A percentile compares a stretch with the other conserved stretches of the same genome.
Conservation (phyloP, 35 echinoderm and acorn worm species). For the Holothuria glaberrima region DNA sequence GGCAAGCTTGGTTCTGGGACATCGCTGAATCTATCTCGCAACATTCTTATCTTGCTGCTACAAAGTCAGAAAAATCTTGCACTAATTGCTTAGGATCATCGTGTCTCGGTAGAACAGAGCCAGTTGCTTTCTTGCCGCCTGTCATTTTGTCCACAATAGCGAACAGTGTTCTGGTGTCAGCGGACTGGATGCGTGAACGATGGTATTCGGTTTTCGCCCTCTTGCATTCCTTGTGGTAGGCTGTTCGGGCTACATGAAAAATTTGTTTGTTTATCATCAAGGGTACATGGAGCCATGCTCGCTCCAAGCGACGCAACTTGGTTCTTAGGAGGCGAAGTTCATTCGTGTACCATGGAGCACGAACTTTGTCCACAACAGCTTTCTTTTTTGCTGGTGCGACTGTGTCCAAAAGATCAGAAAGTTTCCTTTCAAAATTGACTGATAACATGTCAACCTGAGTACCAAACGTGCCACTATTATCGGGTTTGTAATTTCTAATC, state of each 20-base stretch:
- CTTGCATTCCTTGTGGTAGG: background rate
- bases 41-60: conserved; percentile 44
- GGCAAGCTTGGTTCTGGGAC: background rate
- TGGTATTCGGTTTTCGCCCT: conserved; percentile 47
- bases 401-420: background rate
- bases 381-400: conserved; percentile 18
- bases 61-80: too few relatives aligned
- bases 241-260: conserved; percentile 10
- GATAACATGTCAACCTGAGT: background rate
- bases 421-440: conserved; percentile 16
- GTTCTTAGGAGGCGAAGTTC: too few relatives aligned
- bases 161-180: conserved; percentile 4
- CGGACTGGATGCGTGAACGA: conserved; percentile 25
- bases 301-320: too few relatives aligned
- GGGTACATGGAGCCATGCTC: too few relatives aligned
- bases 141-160: conserved; percentile 41
- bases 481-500: background rate
- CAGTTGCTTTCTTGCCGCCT: background rate
- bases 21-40: conserved; percentile 23
- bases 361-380: background rate
- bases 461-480: background rate
- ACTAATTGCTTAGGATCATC: conserved; percentile 21
- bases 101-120: background rate
- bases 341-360: too few relatives aligned
- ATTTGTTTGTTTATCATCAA: conserved; percentile 24